These are phyloP conservation scores for Euthynnus affinis DNA, from an alignment of 2,797 vertebrate genomes.

Conservation along the genomic window DNA sequence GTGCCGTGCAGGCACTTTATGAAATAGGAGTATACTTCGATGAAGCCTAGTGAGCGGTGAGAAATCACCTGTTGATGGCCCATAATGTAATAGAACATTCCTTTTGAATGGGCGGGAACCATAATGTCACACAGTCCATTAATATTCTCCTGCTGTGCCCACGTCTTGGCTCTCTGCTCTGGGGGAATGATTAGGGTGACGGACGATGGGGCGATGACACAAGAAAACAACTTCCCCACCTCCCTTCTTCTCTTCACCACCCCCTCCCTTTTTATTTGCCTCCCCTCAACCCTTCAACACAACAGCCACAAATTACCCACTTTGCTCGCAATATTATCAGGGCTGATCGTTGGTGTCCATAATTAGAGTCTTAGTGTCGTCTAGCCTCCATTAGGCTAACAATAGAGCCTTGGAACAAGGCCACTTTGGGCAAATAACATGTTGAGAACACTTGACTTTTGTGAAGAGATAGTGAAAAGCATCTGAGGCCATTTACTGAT, in stretches of 20 bases:
- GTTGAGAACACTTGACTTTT: slow-evolving; percentile 94
- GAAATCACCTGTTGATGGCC: slow-evolving; percentile 81
- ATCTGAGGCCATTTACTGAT: slow-evolving; percentile 84
- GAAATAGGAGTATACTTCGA: slow-evolving; percentile 66
- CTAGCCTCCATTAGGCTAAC: slow-evolving; percentile 94
- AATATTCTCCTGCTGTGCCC: slow-evolving; percentile 75
- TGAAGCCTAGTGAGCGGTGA: slow-evolving; percentile 60
- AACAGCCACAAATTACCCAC: slow-evolving; percentile 96
- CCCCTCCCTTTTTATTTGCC: slow-evolving; percentile 64
- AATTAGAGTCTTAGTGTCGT: slow-evolving; percentile 94
- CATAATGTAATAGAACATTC: slow-evolving; percentile 76
- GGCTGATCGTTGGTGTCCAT: slow-evolving; percentile 91
- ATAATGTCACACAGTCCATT: slow-evolving; percentile 77
- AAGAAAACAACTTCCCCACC: slow-evolving; percentile 85
- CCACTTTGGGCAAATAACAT: slow-evolving; percentile 95
- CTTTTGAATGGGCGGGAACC: slow-evolving; percentile 74
- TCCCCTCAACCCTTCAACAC: slow-evolving; percentile 82
- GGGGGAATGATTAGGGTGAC: slow-evolving; percentile 79
- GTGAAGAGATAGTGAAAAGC: slow-evolving; percentile 92
- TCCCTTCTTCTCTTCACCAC: slow-evolving; percentile 70
- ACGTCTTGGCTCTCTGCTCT: slow-evolving; percentile 63
- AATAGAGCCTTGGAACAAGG: slow-evolving; percentile 92
- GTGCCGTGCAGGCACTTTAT: slow-evolving; percentile 60
- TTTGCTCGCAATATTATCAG: slow-evolving; percentile 96
- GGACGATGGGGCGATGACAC: slow-evolving; percentile 78